Base-by-base conservation (phyloP, 92 coral and sea anemone genomes). In the Phenganax stokvisi region DNA sequence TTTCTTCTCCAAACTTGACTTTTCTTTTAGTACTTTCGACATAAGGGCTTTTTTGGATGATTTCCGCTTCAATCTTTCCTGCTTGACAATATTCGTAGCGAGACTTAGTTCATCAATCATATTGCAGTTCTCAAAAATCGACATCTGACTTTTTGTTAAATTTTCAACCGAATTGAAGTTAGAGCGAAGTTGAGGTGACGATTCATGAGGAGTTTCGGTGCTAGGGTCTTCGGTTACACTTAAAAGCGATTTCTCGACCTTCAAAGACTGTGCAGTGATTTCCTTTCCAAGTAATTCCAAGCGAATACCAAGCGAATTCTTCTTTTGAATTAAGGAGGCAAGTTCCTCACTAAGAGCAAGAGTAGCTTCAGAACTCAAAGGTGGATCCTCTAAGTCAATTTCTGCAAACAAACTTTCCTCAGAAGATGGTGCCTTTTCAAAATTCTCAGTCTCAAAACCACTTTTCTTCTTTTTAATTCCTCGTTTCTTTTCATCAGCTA, bases 241-340 rank as follows among this genome's bases (percentile, higher is more conserved):
- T 0, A 79, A 11, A 51, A 79, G 83, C 0, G 83, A 79, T 79
- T 79, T 79, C 47, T 79, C 83, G 31, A 79, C 73, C 17, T 79
- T 79, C 60, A 62, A 68, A 29, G 83, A 79, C 37, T 79, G 83
- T 12, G 83, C 74, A 9, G 83, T 79, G 10, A 79, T 79, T 64
- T 79, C 61, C 51, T 79, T 79, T 0, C 74, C 71, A n/a, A 79
- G 57, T 3, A 47, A 63, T 13, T 79, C 83, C 44, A 79, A 20
- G 31, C 83, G 83, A 79, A 79, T 61, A 2, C 31, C 73, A 67
- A 79, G 57, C 10, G 83, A 79, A 54, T 74, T 79, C 30, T 65
- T 63, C 62, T 52, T 79, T 53, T 79, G 83, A 30, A 79, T 79
- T 73, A 79, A 16, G 3, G 83, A 51, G 9, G 62, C 83, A 17